Conservation (phyloP, 2,888 invertebrate genomes). For the Drosophila formosana region DNA sequence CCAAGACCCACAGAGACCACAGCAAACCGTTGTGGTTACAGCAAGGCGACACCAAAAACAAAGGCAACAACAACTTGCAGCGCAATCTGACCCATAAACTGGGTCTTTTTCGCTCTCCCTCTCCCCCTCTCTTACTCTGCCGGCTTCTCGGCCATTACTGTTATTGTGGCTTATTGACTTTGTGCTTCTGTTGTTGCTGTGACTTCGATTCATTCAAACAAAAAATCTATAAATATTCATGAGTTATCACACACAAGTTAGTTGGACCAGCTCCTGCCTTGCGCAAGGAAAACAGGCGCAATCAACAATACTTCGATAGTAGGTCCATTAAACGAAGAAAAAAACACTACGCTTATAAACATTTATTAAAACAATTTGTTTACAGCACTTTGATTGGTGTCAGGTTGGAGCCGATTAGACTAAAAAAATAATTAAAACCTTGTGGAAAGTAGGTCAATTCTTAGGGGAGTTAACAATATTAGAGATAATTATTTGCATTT, state of each 20-base stretch:
- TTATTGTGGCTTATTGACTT: slow-evolving; percentile 36
- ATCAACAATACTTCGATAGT: slow-evolving; percentile 14
- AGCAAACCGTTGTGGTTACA: slow-evolving; percentile 32
- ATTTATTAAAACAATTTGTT: not conserved
- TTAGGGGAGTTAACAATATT: not conserved
- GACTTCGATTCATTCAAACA: slow-evolving; percentile 30
- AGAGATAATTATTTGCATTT: too few species aligned
- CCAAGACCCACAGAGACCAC: slow-evolving; percentile 31
- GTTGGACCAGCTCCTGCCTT: slow-evolving; percentile 49
- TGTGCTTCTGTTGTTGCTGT: slow-evolving; percentile 36
- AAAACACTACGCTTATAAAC: not conserved
- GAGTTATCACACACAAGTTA: slow-evolving; percentile 53
- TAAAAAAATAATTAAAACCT: not conserved
- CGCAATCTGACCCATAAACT: slow-evolving; percentile 58
- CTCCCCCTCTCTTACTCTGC: slow-evolving; percentile 13
- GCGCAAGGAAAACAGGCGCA: slow-evolving; percentile 62
- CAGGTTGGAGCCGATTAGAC: not conserved
- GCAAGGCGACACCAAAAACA: slow-evolving; percentile 28
- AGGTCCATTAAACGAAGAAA: slow-evolving; percentile 16
- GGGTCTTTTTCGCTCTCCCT: slow-evolving; percentile 27
- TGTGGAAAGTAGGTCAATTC: not conserved
- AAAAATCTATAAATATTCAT: slow-evolving; percentile 77
- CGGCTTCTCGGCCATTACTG: slow-evolving; percentile 5
- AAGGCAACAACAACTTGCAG: slow-evolving; percentile 5
- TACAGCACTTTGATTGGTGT: not conserved